phyloP scores from a whole-genome alignment of 2,797 vertebrate species.

The Bradypodion pumilum region DNA sequence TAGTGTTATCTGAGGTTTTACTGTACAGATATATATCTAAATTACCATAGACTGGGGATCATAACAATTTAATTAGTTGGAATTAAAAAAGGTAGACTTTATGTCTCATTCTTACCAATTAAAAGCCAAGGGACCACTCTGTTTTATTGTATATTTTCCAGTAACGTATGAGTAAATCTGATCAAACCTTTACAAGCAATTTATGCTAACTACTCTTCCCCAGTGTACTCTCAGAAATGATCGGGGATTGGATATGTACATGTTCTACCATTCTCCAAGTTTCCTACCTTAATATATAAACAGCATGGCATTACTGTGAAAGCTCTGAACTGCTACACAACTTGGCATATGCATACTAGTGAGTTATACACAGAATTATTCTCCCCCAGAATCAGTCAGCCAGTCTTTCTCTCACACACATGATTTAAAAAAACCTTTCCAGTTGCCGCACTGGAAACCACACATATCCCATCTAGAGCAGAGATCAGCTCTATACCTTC shows the following conservation, averaged over 20 bases:
- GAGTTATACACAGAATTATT: too few relatives aligned
- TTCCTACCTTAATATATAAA: background rate
- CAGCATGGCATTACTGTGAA: background rate
- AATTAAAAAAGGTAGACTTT: background rate
- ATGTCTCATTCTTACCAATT: background rate
- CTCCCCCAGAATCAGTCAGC: too few relatives aligned
- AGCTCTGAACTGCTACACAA: background rate
- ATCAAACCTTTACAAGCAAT: background rate
- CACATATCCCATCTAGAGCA: background rate
- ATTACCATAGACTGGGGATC: background rate
- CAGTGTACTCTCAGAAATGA: background rate
- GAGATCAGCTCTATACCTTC: background rate
- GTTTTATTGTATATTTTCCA: background rate
- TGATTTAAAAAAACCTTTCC: background rate
- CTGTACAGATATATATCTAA: background rate
- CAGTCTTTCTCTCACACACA: too few relatives aligned
- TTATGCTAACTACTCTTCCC: background rate
- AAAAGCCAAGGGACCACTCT: background rate
- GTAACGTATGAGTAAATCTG: background rate
- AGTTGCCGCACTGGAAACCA: background rate
- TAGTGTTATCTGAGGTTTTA: too few relatives aligned
- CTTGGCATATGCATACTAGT: background rate
- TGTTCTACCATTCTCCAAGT: background rate
- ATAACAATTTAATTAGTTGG: background rate
- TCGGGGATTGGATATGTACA: too few relatives aligned